Evolutionary conservation across 2,797 vertebrate genomes (phyloP).

Genomic region (Mormyrus hasselquistii): DNA sequence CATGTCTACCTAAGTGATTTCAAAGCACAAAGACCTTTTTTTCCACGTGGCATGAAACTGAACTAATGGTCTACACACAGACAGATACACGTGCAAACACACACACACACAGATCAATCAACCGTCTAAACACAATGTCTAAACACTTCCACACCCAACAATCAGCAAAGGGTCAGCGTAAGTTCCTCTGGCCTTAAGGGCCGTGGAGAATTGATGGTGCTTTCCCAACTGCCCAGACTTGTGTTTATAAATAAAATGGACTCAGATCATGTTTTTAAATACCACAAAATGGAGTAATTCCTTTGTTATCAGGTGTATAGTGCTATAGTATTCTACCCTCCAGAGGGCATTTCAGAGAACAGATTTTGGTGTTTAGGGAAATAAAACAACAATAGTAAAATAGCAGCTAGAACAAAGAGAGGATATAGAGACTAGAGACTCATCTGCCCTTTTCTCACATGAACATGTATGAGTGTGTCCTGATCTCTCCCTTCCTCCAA

Average conservation of each 20-base stretch:
- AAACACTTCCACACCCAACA: constrained; percentile 17
- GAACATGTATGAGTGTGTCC: neutral
- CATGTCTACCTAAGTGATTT: neutral
- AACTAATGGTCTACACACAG: neutral
- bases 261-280: neutral
- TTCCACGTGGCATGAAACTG: neutral
- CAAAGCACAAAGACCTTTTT: neutral
- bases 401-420: neutral
- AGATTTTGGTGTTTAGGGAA: constrained; percentile 42
- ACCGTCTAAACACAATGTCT: constrained; percentile 8
- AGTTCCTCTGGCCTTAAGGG: neutral
- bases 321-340: neutral
- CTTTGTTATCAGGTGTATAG: neutral
- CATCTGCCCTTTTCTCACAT: neutral
- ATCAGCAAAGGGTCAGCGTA: constrained; percentile 2
- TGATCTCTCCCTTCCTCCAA: neutral
- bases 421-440: neutral
- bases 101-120: constrained; percentile 19
- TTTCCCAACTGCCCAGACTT: neutral
- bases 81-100: neutral
- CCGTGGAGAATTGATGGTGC: constrained; percentile 16
- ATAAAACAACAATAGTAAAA: constrained; percentile 40
- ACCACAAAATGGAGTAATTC: constrained; percentile 14
- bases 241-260: constrained; percentile 30
- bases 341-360: neutral